Base-by-base conservation (phyloP, 2,113 vertebrate genomes). In the Hucho hucho region DNA sequence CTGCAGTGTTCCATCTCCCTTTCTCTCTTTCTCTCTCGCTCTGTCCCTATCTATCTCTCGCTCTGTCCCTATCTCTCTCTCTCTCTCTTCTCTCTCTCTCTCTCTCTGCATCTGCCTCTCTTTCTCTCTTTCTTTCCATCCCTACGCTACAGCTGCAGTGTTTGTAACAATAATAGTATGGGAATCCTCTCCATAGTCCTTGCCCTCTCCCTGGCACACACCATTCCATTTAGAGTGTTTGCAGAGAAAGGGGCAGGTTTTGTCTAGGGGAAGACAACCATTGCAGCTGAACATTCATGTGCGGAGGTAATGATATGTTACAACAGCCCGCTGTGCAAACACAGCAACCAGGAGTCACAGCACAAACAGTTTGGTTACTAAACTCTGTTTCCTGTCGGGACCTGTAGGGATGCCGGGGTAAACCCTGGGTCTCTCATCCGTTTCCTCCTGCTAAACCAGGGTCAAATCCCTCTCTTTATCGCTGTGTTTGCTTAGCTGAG, bases 231-330 rank as follows among this genome's bases (percentile, higher is more conserved):
- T 82, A 81, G 70, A 77, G 74, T 75, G 75, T 49, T 73, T 78
- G 74, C 87, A 75, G 73, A 84, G 87, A 86, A 84, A 84, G 85
- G 84, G 82, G 83, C 83, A 84, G 75, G 75, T 86, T 88, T 82
- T 87, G 84, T 81, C 83, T 85, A 74, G 59, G 59, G 72, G 73
- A 28, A 79, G 80, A 72, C 72, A 77, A 73, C 49, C 56, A 1
- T 67, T 78, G 73, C 64, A 78, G 64, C 80, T 64, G 71, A 73
- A 72, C 70, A 70, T 79, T 84, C 86, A 83, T 72, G 74, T 53
- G 75, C 85, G 79, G 70, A 79, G 83, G 76, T 90, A 87, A 88
- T 90, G 84, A 89, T 89, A 90, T 86, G 84, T 91, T 90, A 77
- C 75, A 43, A 43, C 37, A 43, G 7, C 83, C 81, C 76, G 78